Percentiles rank a stretch among this genome's conserved stretches.
Evolutionary conservation across 2,113 vertebrate species (phyloP).

Genomic region (Prunella fulvescens): DNA sequence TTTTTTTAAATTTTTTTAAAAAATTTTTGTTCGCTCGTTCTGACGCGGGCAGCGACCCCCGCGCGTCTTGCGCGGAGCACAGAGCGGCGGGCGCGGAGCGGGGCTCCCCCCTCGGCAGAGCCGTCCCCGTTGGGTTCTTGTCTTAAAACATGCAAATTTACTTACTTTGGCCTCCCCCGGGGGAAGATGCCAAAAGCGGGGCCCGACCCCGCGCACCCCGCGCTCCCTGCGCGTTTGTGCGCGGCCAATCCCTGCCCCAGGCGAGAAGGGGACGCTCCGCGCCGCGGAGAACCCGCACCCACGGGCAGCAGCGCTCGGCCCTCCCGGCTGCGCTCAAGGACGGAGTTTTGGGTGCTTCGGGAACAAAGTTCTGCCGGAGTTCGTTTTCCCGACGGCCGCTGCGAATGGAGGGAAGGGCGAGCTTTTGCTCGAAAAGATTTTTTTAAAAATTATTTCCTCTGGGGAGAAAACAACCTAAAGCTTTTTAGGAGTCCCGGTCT

Average conservation of each 20-base stretch:
- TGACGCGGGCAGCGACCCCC: not conserved
- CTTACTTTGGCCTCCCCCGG: not conserved
- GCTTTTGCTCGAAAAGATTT: not conserved
- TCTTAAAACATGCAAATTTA: too few relatives aligned
- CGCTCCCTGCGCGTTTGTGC: not conserved
- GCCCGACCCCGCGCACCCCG: not conserved
- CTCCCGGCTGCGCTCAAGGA: not conserved
- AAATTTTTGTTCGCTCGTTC: not conserved
- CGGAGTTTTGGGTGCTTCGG: not conserved
- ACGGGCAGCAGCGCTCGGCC: not conserved
- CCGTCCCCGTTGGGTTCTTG: too few relatives aligned
- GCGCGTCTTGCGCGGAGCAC: not conserved
- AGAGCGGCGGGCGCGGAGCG: not conserved
- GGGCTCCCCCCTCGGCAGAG: not conserved
- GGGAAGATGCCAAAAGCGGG: not conserved
- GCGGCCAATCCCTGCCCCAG: not conserved
- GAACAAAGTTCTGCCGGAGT: not conserved
- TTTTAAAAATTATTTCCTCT: rapidly evolving
- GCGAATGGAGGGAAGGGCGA: not conserved
- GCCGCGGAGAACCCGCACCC: not conserved
- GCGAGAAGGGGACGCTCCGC: not conserved
- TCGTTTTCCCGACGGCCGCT: not conserved
- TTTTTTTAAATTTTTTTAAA: too few relatives aligned
- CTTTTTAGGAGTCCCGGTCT: not conserved
- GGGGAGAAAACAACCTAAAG: not conserved